Evolutionary conservation across 2,113 vertebrate genomes (phyloP).

Genomic region (western clawed frog (Xenopus tropicalis)): DNA sequence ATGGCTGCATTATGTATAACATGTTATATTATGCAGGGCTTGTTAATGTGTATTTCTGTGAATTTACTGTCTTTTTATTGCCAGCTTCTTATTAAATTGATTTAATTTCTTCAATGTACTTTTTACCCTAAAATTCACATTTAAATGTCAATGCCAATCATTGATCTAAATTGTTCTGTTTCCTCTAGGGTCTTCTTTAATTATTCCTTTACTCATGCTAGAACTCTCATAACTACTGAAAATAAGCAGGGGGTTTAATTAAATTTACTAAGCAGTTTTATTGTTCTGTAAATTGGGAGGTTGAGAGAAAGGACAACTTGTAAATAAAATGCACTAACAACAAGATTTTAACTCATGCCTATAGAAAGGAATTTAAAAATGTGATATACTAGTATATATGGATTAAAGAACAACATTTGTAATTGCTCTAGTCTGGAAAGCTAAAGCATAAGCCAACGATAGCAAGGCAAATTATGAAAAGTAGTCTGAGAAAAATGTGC

Average conservation of each 20-base stretch:
- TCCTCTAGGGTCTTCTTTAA: conserved; percentile 25
- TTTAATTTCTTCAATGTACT: conserved; percentile 1
- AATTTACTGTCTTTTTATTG: not conserved
- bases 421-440: no score
- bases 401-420: no score
- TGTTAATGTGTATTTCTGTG: no score
- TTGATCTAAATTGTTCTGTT: conserved; percentile 19
- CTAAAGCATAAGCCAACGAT: no score
- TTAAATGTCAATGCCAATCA: conserved; percentile 28
- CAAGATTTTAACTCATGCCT: conserved; percentile 32
- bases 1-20: not conserved
- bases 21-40: not conserved
- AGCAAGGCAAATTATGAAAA: no score
- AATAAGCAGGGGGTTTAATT: conserved; percentile 29
- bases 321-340: conserved; percentile 24
- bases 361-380: not conserved
- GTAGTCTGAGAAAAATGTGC: no score
- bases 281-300: conserved; percentile 30
- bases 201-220: conserved; percentile 6
- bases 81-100: not conserved
- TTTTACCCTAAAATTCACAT: not conserved
- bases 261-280: conserved; percentile 28
- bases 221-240: conserved; percentile 7
- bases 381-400: no score
- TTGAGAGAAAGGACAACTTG: conserved; percentile 32